Evolutionary conservation across 2,888 invertebrate species (phyloP), one percentile per base, ranked within the genome.

Genomic region (Luperina testacea): DNA sequence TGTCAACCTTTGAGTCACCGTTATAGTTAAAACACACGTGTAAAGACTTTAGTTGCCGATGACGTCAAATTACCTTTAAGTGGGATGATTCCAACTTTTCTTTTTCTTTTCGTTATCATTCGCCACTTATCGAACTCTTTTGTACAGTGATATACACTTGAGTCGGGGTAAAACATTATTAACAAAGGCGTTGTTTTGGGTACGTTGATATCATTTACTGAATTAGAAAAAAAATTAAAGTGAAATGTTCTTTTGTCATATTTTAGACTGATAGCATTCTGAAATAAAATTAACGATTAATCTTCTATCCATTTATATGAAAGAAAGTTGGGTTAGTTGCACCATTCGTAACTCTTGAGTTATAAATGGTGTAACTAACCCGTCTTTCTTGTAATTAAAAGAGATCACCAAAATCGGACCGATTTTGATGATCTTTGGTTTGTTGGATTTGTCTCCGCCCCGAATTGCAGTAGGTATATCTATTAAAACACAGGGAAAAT

Each of bases 151-250:
- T 82, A 80, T 57, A 24, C 51, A 67, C 82, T 80, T 67, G 51
- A 82, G 42, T 67, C 75, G 79, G 82, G 75, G 20, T 67, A 67
- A 42, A 67, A 75, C 75, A 82, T 82, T 0, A 20, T 13, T 51
- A 67, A 38, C 82, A 80, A 80, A 24, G 42, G 42, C n/a, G n/a
- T 67, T 53, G 42, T 75, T 75, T 17, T 51, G n/a, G 20, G 3
- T n/a, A 13, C 4, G 32, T 17, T 75, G 51, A 61, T 20, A 51
- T 51, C 13, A 79, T 45, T 61, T 1, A 20, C 45, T 32, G 27
- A 20, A n/a, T 2, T 57, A 15, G 1, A 70, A 51, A 13, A 13
- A 48, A 3, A 51, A 70, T 17, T 11, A 57, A 6, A n/a, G 38
- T 70, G 1, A 38, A 53, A 57, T 57, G 17, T 38, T 57, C 17